Base-by-base conservation (phyloP, 2,113 vertebrate species). In the Psettodes erumei region DNA sequence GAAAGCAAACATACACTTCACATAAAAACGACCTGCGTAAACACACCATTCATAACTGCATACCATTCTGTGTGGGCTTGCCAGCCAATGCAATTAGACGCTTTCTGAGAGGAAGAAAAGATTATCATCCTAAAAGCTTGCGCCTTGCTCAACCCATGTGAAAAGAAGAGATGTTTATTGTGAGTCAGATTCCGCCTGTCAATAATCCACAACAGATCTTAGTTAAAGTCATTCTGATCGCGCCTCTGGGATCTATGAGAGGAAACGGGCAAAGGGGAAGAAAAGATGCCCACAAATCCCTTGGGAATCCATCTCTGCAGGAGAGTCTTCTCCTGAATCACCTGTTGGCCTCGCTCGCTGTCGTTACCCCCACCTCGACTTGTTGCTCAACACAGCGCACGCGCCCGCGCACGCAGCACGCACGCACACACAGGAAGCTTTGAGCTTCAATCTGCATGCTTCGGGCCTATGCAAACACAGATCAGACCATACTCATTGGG, bases 41-140 rank as follows among this genome's bases (percentile, higher is more conserved):
- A 92, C 86, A 91, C 86, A 88, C 80, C 86, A 75, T 86, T 90
- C 90, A 86, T 81, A 86, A 76, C 76, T 83, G 83, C 90, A 87
- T 87, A 50, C 85, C 88, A 77, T 87, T 91, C 88, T 88, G 90
- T 92, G 90, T 88, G 92, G 91, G 90, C 90, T 89, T 81, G 86
- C 82, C 89, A 88, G 86, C 86, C 88, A 65, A 88, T 59, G 80
- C 90, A 93, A 92, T 91, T 92, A 91, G 87, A 90, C 45, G 83
- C 83, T 91, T 88, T 91, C 84, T 88, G 90, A 75, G 85, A 92
- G 91, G 92, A 92, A 91, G 82, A 88, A 86, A 93, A 92, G 88
- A 91, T 92, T 91, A 92, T 82, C 79, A 82, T 87, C 71, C 86
- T n/a, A 83, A 91, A 90, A 90, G 51, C 83, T 83, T 40, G 63